A percentile compares a stretch with the other conserved stretches of the same genome.
Evolutionary conservation across 2,888 invertebrate species (phyloP).

Genomic region (Sesia bembeciformis): DNA sequence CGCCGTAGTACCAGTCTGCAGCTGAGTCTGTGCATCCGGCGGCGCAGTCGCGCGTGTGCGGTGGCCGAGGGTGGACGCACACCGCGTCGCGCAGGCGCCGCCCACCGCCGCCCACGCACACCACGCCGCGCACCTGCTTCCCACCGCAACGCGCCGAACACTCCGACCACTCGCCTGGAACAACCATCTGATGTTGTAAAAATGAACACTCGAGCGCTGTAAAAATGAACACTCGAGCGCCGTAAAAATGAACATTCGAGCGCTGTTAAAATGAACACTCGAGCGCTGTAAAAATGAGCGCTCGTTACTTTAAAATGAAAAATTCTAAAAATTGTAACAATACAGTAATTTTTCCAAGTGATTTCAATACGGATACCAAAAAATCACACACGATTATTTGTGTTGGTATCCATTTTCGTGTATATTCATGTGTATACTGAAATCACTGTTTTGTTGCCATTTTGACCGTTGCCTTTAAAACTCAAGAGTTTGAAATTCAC

Average conservation of each 20-base stretch:
- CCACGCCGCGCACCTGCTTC: slow-evolving; percentile 78
- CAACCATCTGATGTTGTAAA: neutral
- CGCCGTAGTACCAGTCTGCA: slow-evolving; percentile 82
- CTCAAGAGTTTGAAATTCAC: too few relatives aligned
- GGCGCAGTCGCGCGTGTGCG: slow-evolving; percentile 77
- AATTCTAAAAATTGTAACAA: neutral
- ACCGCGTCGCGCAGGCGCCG: slow-evolving; percentile 74
- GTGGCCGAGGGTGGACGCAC: slow-evolving; percentile 77
- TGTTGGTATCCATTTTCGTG: too few relatives aligned
- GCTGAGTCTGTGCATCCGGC: slow-evolving; percentile 75
- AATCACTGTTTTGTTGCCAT: too few relatives aligned
- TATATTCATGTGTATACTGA: too few relatives aligned
- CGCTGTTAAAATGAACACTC: too few relatives aligned
- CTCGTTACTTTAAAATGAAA: neutral
- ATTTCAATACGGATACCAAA: too few relatives aligned
- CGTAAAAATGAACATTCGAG: too few relatives aligned
- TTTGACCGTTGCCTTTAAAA: too few relatives aligned
- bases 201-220: too few relatives aligned
- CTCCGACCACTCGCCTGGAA: slow-evolving; percentile 58
- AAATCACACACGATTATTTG: too few relatives aligned
- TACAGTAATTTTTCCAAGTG: neutral
- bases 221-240: too few relatives aligned
- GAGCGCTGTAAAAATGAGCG: too few relatives aligned
- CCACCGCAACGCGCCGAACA: slow-evolving; percentile 73
- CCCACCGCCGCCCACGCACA: slow-evolving; percentile 75